Conservation (phyloP, 2,888 invertebrate genomes). For the Drosophila sordidapex region DNA sequence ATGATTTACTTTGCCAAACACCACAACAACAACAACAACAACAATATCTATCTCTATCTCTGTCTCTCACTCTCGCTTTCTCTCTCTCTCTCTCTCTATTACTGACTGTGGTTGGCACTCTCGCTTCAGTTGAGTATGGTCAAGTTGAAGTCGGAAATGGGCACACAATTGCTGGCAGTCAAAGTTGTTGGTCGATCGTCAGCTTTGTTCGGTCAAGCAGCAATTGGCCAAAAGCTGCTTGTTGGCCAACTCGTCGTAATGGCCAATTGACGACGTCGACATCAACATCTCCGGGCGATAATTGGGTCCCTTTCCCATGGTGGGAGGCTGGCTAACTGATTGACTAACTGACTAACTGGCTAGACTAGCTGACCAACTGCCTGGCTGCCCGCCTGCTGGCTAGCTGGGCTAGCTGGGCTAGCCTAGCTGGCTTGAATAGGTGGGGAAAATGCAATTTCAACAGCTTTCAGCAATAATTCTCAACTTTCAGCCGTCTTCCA, state of each 20-base stretch:
- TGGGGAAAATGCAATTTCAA: conserved; percentile 28
- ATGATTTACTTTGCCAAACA: conserved; percentile 71
- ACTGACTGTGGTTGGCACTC: conserved; percentile 33
- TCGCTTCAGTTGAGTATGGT: conserved; percentile 59
- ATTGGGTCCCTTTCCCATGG: conserved; percentile 70
- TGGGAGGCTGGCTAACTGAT: conserved; percentile 23
- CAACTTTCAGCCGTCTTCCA: conserved; percentile 13
- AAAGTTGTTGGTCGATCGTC: conserved; percentile 50
- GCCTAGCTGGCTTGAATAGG: conserved; percentile 1
- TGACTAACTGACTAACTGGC: conserved; percentile 9
- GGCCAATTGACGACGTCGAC: conserved; percentile 51
- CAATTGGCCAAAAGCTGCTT: conserved; percentile 46
- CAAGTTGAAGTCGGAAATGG: conserved; percentile 77
- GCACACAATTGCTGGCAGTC: conserved; percentile 59
- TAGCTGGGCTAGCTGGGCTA: not conserved
- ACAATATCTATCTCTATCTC: not conserved
- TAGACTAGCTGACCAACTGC: not conserved
- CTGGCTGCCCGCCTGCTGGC: not conserved
- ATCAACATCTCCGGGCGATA: conserved; percentile 68
- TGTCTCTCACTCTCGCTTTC: not conserved
- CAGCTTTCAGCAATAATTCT: conserved; percentile 38
- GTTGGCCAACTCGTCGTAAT: conserved; percentile 38
- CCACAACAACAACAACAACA: conserved; percentile 26
- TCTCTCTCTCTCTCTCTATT: conserved; percentile 1
- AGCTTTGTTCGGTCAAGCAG: conserved; percentile 52